Evolutionary conservation across 2,113 vertebrate species (phyloP), one percentile per base, ranked within the genome.

Genomic region (Sylvilagus bachmani): DNA sequence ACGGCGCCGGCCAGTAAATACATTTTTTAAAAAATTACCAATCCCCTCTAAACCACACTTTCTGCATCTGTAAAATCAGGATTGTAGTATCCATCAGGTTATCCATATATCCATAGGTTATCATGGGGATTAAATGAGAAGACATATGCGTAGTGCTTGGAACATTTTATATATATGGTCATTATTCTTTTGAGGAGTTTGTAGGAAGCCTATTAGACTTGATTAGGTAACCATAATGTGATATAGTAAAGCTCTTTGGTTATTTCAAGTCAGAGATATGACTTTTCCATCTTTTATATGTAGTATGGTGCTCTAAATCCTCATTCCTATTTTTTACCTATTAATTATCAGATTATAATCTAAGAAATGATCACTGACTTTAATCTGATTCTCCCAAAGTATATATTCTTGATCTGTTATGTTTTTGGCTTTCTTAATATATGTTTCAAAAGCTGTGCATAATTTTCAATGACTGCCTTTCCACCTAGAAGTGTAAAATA

Each of bases 341-440:
- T 81, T 58, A 61, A 66, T 90, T 96, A 44, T 84, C 31, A 80
- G 1, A 27, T 88, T 83, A 93, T 51, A 83, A 27, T 5, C 25
- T 73, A 83, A 82, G 58, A 49, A 29, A 29, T 36, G 4, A 5
- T 36, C 6, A 75, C 2, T 94, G 70, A 33, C 24, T 93, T 95
- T 94, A 92, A 44, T 94, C 22, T 61, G 25, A 27, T 58, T 94
- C 51, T 36, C 49, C 19, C 5, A 38, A 80, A 67, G 7, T 38
- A 9, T 36, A 22, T 78, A 58, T 2, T 85, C 25, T 71, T 66
- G 9, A 53, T 89, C n/a, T 58, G 31, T 78, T 81, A 66, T 16
- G 12, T n/a, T 53, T 49, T 86, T 85, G 36, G 87, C 12, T 64
- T 92, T 86, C 58, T 83, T 75, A 94, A 90, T 81, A 38, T 92